phyloP scores from a whole-genome alignment of 2,113 vertebrate genomes.

The Epinephelus moara region DNA sequence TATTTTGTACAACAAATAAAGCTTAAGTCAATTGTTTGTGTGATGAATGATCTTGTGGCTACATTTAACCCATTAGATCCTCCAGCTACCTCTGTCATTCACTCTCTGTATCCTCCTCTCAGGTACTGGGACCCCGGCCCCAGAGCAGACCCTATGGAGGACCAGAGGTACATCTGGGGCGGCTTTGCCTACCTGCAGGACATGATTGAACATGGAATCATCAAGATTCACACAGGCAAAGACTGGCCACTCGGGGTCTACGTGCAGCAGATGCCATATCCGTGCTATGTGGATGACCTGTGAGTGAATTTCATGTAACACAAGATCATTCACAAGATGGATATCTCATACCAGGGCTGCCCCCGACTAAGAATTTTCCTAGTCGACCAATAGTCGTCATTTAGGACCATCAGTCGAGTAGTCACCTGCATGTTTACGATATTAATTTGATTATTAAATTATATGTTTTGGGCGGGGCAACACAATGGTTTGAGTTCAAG shows the following conservation, averaged over 20 bases:
- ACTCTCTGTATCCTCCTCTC: slow-evolving; percentile 15
- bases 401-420: no score
- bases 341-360: background rate
- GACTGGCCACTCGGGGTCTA: slow-evolving; percentile 91
- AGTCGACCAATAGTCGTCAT: no score
- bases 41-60: background rate
- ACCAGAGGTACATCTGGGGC: slow-evolving; percentile 96
- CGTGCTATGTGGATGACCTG: slow-evolving; percentile 97
- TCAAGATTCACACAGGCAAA: slow-evolving; percentile 88
- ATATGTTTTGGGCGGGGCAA: no score
- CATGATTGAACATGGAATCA: slow-evolving; percentile 95
- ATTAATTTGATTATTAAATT: no score
- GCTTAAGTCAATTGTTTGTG: background rate
- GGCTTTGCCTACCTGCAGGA: slow-evolving; percentile 98
- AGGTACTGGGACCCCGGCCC: slow-evolving; percentile 99
- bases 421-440: no score
- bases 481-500: no score
- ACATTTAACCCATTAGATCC: background rate
- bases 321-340: background rate
- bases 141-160: slow-evolving; percentile 93
- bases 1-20: slow-evolving; percentile 27
- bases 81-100: background rate
- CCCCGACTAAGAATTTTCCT: no score
- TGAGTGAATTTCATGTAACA: slow-evolving; percentile 80
- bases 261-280: slow-evolving; percentile 98